Percentiles rank a stretch among this genome's conserved stretches.
Evolutionary conservation across 1,140 invertebrate genomes (phyloP).

Genomic region (Diabrotica undecimpunctata): DNA sequence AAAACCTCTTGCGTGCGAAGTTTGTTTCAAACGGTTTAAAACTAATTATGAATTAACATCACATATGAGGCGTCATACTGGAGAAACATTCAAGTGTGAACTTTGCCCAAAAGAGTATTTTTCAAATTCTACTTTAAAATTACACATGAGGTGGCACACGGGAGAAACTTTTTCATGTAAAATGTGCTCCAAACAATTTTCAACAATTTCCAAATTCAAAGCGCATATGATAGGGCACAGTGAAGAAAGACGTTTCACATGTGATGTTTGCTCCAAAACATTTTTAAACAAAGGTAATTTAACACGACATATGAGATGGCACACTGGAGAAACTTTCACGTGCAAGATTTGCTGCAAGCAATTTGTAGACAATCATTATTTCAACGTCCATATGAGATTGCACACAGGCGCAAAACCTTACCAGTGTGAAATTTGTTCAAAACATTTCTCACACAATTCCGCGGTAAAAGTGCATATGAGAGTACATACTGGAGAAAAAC

Average conservation of each 20-base stretch:
- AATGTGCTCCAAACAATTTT: neutral
- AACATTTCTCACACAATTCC: constrained; percentile 32
- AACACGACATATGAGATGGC: too few species aligned
- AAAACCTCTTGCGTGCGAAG: neutral
- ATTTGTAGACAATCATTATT: neutral
- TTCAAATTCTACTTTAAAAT: neutral
- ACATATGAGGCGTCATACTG: constrained; percentile 1
- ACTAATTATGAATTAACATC: neutral
- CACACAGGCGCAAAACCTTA: neutral
- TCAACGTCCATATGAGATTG: neutral
- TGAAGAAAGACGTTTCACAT: too few species aligned
- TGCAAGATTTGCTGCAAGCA: constrained; percentile 38
- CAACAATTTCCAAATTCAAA: too few species aligned
- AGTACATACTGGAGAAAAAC: constrained; percentile 39
- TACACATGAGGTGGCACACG: neutral
- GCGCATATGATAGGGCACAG: too few species aligned
- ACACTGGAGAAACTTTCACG: constrained; percentile 25
- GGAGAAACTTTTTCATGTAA: neutral
- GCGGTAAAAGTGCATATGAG: constrained; percentile 58
- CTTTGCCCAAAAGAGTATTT: neutral
- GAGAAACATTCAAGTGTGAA: constrained; percentile 6
- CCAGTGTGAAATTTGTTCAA: neutral
- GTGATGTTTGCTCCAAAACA: too few species aligned
- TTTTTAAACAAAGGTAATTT: too few species aligned
- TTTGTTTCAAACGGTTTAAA: neutral